A percentile compares a stretch with the other conserved stretches of the same genome.
phyloP scores from a whole-genome alignment of 1,140 invertebrate species.

The Schlechtendalia chinensis region DNA sequence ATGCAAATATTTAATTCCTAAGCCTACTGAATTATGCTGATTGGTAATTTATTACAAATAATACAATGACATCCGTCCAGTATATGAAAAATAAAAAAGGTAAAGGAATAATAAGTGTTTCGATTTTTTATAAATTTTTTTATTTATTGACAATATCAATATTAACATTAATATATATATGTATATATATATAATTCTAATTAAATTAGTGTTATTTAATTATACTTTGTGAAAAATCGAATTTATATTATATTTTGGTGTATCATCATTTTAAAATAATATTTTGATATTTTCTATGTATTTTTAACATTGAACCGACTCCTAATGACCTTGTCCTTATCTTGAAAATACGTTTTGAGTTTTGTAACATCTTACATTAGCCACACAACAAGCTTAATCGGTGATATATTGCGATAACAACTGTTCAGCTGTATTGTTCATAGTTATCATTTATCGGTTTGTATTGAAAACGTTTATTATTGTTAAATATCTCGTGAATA shows the following conservation, averaged over 20 bases:
- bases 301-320: neutral
- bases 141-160: no score
- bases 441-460: neutral
- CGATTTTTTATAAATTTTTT: no score
- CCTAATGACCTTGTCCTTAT: conserved; percentile 19
- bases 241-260: conserved; percentile 31
- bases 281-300: neutral
- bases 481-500: neutral
- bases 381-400: neutral
- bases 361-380: conserved; percentile 2
- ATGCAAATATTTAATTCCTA: conserved; percentile 31
- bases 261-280: neutral
- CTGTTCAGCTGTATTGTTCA: neutral
- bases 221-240: neutral
- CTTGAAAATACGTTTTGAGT: conserved; percentile 8
- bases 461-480: neutral
- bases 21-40: neutral
- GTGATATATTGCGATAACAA: neutral
- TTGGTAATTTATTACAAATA: neutral
- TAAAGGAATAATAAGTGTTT: neutral
- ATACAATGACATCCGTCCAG: conserved; percentile 6
- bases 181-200: neutral
- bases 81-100: neutral
- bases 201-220: neutral
- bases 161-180: no score